phyloP scores from a whole-genome alignment of 2,113 vertebrate genomes.

The Laterallus jamaicensis region DNA sequence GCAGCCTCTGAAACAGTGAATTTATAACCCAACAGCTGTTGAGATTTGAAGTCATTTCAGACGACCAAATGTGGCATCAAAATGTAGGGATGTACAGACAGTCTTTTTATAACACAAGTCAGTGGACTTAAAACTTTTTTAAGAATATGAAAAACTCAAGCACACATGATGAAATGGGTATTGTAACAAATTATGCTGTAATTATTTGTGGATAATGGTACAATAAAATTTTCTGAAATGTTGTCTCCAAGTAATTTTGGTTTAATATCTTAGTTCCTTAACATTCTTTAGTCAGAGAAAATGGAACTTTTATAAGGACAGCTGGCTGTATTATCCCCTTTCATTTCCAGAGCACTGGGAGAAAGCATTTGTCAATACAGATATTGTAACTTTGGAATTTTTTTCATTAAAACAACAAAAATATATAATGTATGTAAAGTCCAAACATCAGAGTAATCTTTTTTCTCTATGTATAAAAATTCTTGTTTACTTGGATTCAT shows the following conservation, averaged over 20 bases:
- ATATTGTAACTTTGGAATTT: not conserved
- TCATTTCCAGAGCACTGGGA: not conserved
- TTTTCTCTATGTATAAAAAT: not conserved
- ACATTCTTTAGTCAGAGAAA: not conserved
- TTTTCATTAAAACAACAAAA: not conserved
- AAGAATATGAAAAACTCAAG: not conserved
- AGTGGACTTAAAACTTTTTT: not conserved
- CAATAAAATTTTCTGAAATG: not conserved
- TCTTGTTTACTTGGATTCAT: not conserved
- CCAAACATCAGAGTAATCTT: not conserved
- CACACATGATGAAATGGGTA: not conserved
- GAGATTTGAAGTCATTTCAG: not conserved
- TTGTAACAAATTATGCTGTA: not conserved
- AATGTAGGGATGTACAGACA: not conserved
- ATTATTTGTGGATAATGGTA: not conserved
- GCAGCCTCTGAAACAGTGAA: not conserved
- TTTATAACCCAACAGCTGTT: not conserved
- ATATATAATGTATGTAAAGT: not conserved
- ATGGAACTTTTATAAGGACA: not conserved
- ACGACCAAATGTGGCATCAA: not conserved
- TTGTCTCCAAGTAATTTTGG: not conserved
- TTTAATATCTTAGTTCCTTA: not conserved
- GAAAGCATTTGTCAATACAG: not conserved
- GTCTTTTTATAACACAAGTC: not conserved
- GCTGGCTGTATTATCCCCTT: not conserved